These are phyloP conservation scores for Todiramphus chloris DNA, from an alignment of 2,113 vertebrate species.

Conservation along the genomic window DNA sequence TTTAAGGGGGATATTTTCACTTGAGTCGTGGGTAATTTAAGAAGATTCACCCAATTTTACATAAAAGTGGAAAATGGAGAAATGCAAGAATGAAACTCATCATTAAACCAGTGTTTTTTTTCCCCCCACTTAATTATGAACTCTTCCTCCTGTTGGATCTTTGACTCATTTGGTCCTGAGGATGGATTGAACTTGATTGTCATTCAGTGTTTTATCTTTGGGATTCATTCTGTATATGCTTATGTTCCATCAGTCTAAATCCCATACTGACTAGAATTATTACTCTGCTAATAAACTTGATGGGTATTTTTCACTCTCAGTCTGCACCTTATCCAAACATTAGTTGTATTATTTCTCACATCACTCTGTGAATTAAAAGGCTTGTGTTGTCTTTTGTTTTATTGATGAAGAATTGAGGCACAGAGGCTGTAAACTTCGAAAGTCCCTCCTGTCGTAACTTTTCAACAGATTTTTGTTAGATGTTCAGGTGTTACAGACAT, in stretches of 20 bases:
- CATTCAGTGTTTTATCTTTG: background rate
- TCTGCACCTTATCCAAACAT: background rate
- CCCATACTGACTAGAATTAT: background rate
- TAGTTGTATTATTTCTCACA: background rate
- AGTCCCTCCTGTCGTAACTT: background rate
- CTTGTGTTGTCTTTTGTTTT: background rate
- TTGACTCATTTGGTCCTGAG: background rate
- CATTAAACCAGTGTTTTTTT: background rate
- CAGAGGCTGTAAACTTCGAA: background rate
- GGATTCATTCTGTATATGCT: background rate
- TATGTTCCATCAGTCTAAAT: background rate
- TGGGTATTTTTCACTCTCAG: background rate
- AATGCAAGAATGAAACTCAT: background rate
- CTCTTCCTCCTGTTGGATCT: background rate
- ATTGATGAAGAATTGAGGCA: background rate
- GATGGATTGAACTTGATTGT: background rate
- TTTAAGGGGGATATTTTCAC: background rate
- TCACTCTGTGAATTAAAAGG: background rate
- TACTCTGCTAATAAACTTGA: background rate
- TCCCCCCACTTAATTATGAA: accelerated
- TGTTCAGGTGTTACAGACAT: background rate
- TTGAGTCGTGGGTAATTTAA: background rate
- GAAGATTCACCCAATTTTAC: background rate
- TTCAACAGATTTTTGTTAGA: background rate
- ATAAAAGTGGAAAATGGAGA: background rate